Evolutionary conservation across 2,888 invertebrate species (phyloP).

Genomic region (Oasisia sp.): DNA sequence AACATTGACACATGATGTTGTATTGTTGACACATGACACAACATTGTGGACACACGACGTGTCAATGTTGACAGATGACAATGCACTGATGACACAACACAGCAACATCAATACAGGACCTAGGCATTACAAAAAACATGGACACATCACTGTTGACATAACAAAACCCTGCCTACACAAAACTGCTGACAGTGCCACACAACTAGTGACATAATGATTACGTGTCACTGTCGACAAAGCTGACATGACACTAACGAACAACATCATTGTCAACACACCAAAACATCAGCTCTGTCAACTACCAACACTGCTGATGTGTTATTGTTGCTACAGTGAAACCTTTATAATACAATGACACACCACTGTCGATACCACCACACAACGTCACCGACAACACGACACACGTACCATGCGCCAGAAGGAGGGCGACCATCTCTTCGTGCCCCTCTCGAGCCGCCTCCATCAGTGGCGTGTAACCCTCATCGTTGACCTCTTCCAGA

Average conservation of each 20-base stretch:
- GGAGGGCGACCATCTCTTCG: conserved; percentile 95
- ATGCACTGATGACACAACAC: no score
- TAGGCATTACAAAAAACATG: no score
- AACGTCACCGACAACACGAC: neutral
- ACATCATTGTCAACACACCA: neutral
- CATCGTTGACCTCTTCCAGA: conserved; percentile 98
- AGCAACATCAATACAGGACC: no score
- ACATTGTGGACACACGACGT: no score
- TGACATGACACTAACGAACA: no score
- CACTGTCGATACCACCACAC: neutral
- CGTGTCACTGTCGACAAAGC: neutral
- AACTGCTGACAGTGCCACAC: no score
- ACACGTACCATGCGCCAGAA: conserved; percentile 82
- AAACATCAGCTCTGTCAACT: no score
- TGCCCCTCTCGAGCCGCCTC: conserved; percentile 98
- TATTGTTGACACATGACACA: no score
- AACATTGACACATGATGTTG: neutral
- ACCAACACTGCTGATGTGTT: neutral
- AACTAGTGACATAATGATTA: neutral
- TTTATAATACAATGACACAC: neutral
- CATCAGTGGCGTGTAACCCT: conserved; percentile 99
- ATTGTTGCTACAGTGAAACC: neutral
- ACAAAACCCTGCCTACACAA: no score
- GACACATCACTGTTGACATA: no score
- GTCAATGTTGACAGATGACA: no score